Conservation (phyloP, 2,888 invertebrate genomes). For the Cosmia trapezina region DNA sequence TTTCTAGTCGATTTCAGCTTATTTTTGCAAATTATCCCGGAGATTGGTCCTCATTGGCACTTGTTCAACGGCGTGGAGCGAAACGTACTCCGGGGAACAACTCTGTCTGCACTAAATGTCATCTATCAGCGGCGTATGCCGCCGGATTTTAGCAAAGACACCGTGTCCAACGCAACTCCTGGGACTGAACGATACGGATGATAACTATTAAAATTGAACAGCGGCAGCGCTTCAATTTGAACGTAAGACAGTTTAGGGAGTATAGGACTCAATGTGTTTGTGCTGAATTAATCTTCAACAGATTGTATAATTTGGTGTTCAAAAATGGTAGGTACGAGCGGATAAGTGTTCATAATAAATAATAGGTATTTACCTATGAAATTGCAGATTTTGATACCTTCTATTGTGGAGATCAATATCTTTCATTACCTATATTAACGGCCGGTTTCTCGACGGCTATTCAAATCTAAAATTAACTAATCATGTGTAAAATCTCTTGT, state of each 20-base stretch:
- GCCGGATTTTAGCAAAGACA: conserved; percentile 80
- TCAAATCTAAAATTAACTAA: too few species aligned
- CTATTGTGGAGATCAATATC: too few species aligned
- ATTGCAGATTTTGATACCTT: too few species aligned
- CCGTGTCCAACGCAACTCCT: conserved; percentile 79
- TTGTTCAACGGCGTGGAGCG: conserved; percentile 85
- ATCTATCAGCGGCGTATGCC: conserved; percentile 83
- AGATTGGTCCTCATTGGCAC: conserved; percentile 85
- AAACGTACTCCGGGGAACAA: conserved; percentile 86
- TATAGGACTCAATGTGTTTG: conserved; percentile 28
- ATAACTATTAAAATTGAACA: conserved; percentile 72
- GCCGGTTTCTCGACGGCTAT: too few species aligned
- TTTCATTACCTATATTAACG: too few species aligned
- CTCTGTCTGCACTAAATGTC: conserved; percentile 86
- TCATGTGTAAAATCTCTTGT: too few species aligned
- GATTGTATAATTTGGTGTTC: not conserved
- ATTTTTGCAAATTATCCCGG: conserved; percentile 76
- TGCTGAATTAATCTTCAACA: conserved; percentile 9
- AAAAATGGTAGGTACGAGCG: not conserved
- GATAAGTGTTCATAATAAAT: not conserved
- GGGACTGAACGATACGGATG: conserved; percentile 77
- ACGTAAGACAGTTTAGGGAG: conserved; percentile 46
- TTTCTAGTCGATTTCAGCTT: conserved; percentile 54
- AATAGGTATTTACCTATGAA: too few species aligned
- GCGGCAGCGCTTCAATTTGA: conserved; percentile 58